Evolutionary conservation across 1,140 invertebrate species (phyloP).

Genomic region (Hyphantria cunea): DNA sequence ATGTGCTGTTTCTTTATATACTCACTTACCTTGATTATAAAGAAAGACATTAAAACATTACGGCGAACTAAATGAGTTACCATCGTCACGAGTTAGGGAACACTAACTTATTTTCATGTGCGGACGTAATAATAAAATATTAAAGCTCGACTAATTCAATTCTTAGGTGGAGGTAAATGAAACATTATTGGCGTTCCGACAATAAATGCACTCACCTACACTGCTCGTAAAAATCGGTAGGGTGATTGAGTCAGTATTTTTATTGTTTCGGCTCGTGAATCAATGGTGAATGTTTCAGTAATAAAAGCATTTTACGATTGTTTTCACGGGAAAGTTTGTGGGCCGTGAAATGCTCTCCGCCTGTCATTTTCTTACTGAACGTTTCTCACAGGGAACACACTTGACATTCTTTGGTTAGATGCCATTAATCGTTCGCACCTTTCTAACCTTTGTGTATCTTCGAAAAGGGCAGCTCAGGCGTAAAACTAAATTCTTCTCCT

Average conservation of each 20-base stretch:
- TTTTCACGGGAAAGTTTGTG: constrained; percentile 78
- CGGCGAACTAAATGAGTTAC: constrained; percentile 16
- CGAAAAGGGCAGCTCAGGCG: constrained; percentile 9
- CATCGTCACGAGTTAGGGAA: constrained; percentile 6
- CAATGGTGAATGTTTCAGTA: constrained; percentile 78
- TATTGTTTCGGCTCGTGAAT: constrained; percentile 77
- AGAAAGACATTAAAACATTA: constrained; percentile 21
- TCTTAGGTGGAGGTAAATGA: constrained; percentile 57
- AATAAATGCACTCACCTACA: constrained; percentile 75
- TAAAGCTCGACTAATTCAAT: constrained; percentile 35
- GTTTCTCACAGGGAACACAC: constrained; percentile 51
- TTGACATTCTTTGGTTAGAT: constrained; percentile 53
- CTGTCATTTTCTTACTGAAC: constrained; percentile 66
- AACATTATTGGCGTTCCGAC: constrained; percentile 63
- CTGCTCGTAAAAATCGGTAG: constrained; percentile 70
- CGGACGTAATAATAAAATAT: constrained; percentile 41
- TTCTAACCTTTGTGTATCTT: constrained; percentile 14
- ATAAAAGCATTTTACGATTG: constrained; percentile 78
- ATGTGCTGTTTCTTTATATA: too few relatives aligned
- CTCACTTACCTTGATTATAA: constrained; percentile 15
- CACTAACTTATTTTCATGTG: constrained; percentile 28
- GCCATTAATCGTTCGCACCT: constrained; percentile 48
- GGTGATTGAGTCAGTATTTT: constrained; percentile 80
- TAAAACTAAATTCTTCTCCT: constrained; percentile 10
- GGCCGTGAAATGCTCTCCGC: constrained; percentile 71